Evolutionary conservation across 2,888 invertebrate species (phyloP).

Genomic region (Stenchaetothrips biformis): DNA sequence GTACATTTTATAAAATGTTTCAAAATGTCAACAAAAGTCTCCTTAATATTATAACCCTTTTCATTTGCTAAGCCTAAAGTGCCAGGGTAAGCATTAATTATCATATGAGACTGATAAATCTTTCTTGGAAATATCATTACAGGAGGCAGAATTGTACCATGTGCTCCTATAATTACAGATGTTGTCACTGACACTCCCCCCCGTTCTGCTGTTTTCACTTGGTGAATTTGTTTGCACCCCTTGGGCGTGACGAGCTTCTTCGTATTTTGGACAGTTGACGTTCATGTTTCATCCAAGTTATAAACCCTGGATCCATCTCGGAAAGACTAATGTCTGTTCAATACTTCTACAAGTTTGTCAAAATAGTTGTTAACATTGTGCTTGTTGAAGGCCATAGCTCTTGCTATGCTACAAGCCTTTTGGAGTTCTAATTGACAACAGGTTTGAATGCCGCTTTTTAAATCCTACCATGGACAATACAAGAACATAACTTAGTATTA

Average conservation of each 20-base stretch:
- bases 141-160: conserved; percentile 39
- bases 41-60: conserved; percentile 41
- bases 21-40: conserved; percentile 37
- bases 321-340: background rate
- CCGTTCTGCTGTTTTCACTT: conserved; percentile 36
- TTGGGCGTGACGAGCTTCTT: background rate
- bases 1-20: conserved; percentile 38
- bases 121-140: conserved; percentile 35
- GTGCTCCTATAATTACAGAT: conserved; percentile 41
- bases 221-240: background rate
- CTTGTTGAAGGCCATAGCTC: background rate
- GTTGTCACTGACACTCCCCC: conserved; percentile 43
- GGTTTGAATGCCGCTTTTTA: background rate
- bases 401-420: background rate
- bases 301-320: background rate
- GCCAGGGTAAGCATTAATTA: conserved; percentile 41
- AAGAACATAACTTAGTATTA: background rate
- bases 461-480: background rate
- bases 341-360: background rate
- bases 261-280: background rate
- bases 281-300: background rate
- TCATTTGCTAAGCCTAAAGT: conserved; percentile 38
- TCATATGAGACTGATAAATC: conserved; percentile 40
- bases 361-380: background rate
- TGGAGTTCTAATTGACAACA: background rate